These are phyloP conservation scores for Meiosimyza decipiens DNA, from an alignment of 2,888 invertebrate species.

Conservation along the genomic window DNA sequence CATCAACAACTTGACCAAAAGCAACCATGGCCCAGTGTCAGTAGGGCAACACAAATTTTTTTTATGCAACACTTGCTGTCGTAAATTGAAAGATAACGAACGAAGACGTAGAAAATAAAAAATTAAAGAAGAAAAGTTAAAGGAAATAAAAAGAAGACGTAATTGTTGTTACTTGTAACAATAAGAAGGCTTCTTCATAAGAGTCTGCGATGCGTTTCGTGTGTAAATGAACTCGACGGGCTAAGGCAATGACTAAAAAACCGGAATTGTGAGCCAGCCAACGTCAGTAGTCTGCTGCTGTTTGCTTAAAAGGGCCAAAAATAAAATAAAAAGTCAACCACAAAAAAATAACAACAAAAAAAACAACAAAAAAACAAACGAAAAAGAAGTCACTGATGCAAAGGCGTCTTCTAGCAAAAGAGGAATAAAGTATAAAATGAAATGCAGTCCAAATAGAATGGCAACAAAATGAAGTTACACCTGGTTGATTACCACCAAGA, in stretches of 20 bases:
- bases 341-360: not conserved
- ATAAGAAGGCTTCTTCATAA: not conserved
- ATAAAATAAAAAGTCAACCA: not conserved
- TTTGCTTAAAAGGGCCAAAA: not conserved
- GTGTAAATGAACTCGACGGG: not conserved
- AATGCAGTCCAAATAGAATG: not conserved
- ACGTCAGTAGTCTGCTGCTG: too few relatives aligned
- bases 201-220: not conserved
- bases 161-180: slow-evolving; percentile 6
- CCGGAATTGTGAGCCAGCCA: slow-evolving; percentile 12
- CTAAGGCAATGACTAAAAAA: slow-evolving; percentile 17
- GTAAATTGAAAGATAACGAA: slow-evolving; percentile 19
- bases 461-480: slow-evolving; percentile 23
- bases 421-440: not conserved
- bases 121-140: not conserved
- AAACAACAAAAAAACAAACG: not conserved
- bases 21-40: slow-evolving; percentile 4
- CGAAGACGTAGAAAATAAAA: too few relatives aligned
- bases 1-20: too few relatives aligned
- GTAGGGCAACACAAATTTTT: slow-evolving; percentile 8
- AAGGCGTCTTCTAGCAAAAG: too few relatives aligned
- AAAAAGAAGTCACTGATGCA: not conserved
- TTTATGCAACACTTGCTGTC: slow-evolving; percentile 5
- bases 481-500: slow-evolving; percentile 20
- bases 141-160: slow-evolving; percentile 10